Percentiles rank a stretch among this genome's conserved stretches.
Evolutionary conservation across 2,113 vertebrate species (phyloP).

Genomic region (Nannospalax galili): DNA sequence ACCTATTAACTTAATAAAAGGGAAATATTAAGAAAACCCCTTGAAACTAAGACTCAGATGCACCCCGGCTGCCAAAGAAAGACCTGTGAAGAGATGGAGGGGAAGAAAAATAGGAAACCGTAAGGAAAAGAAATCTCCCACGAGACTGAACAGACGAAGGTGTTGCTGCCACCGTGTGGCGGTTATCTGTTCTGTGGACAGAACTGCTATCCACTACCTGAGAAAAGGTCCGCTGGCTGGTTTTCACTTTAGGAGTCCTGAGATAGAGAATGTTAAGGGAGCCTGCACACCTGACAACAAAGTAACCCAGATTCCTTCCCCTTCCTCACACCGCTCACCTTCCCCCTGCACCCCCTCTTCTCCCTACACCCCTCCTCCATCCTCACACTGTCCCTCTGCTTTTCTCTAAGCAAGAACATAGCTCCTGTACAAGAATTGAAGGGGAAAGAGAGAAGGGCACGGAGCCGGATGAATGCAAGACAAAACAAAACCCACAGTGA

Average conservation of each 20-base stretch:
- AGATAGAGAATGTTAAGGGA: neutral
- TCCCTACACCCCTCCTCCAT: accelerated
- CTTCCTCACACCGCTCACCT: neutral
- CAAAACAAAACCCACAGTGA: neutral
- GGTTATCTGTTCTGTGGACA: neutral
- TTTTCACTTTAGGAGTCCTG: neutral
- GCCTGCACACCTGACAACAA: neutral
- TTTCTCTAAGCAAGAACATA: neutral
- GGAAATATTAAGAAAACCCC: constrained; percentile 12
- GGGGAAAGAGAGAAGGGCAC: neutral
- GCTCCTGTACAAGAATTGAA: neutral
- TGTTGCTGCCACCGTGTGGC: constrained; percentile 74
- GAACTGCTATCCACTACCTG: neutral
- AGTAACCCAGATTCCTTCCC: neutral
- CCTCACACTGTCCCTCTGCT: too few species aligned
- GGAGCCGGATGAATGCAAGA: neutral
- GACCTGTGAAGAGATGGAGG: neutral
- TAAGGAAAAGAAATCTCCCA: neutral
- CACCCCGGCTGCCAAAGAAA: neutral
- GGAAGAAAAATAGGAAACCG: neutral
- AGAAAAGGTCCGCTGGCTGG: neutral
- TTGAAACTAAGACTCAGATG: neutral
- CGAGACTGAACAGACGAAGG: neutral
- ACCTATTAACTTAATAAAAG: neutral
- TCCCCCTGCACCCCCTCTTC: neutral